phyloP scores from a whole-genome alignment of 2,888 invertebrate species.

The Polymixis lichenea region DNA sequence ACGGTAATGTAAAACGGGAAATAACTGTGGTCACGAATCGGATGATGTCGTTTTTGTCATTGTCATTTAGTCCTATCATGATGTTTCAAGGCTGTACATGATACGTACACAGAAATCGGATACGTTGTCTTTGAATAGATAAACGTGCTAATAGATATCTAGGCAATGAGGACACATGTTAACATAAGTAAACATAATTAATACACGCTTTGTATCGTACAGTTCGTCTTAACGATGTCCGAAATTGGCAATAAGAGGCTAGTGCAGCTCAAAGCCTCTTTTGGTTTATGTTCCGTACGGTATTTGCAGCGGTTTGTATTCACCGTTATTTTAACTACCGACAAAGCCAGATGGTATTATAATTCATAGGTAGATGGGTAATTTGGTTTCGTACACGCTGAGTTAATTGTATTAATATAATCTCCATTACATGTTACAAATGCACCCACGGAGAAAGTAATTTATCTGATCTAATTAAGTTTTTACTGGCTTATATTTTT shows the following conservation, averaged over 20 bases:
- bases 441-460: conserved; percentile 26
- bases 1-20: conserved; percentile 81
- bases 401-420: conserved; percentile 47
- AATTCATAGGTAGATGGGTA: conserved; percentile 62
- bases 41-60: conserved; percentile 79
- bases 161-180: conserved; percentile 74
- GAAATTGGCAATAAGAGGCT: conserved; percentile 71
- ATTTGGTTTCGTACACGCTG: conserved; percentile 55
- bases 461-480: conserved; percentile 35
- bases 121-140: conserved; percentile 57
- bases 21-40: conserved; percentile 79
- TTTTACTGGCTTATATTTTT: conserved; percentile 33
- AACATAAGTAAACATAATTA: conserved; percentile 55
- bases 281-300: conserved; percentile 84
- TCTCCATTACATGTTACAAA: conserved; percentile 39
- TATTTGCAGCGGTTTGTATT: conserved; percentile 84
- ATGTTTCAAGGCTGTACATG: conserved; percentile 71
- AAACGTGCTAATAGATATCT: conserved; percentile 55
- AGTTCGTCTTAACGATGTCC: conserved; percentile 53
- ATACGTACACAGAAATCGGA: conserved; percentile 55
- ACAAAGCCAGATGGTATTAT: conserved; percentile 69
- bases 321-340: conserved; percentile 85
- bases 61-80: conserved; percentile 75
- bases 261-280: conserved; percentile 76
- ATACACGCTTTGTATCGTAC: conserved; percentile 40